Base-by-base conservation (phyloP, 1,140 invertebrate species). In the Anastatus disparis region DNA sequence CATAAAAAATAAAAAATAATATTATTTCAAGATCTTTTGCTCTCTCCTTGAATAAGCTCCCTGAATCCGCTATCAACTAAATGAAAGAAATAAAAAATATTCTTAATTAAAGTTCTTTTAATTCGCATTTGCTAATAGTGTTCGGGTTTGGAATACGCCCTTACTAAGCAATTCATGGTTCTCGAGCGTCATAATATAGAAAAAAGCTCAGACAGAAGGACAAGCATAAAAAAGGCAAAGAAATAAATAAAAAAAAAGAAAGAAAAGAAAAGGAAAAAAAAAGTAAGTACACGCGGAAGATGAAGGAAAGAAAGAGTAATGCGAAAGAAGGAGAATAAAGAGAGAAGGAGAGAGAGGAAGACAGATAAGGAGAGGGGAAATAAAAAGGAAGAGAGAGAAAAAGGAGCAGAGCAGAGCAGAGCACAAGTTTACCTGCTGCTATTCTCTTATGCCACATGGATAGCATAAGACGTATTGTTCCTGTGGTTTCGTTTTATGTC, bases 401-500 rank as follows among this genome's bases (percentile, higher is more conserved):
- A n/a, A n/a, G n/a, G n/a, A n/a, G n/a, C n/a, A n/a, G n/a, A n/a
- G 17, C 52, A n/a, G 52, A 35, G 48, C 48, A 52, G 44, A 69
- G 55, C 27, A 72, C 68, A 73, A 72, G 55, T 59, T 74, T 75
- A 74, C 70, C 50, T 44, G 38, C 71, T 68, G 71, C 63, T 76
- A 72, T 75, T 73, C 64, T 71, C 50, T 24, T 71, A 24, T 15
- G 31, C 53, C 69, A 63, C 27, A 13, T 46, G 64, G 74, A 74
- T 69, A 73, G 69, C 75, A 69, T 63, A 71, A 75, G 77, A 76
- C 76, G 68, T 73, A 79, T 81, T 81, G 78, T 79, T 79, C 69
- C 59, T 72, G 58, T 76, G 74, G 75, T 79, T 81, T 81, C 73
- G 71, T 79, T 81, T 77, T 66, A 55, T 63, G 20, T 69, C 75